Base-by-base conservation (phyloP, 2,797 vertebrate genomes). In the Spinus olivaceus region DNA sequence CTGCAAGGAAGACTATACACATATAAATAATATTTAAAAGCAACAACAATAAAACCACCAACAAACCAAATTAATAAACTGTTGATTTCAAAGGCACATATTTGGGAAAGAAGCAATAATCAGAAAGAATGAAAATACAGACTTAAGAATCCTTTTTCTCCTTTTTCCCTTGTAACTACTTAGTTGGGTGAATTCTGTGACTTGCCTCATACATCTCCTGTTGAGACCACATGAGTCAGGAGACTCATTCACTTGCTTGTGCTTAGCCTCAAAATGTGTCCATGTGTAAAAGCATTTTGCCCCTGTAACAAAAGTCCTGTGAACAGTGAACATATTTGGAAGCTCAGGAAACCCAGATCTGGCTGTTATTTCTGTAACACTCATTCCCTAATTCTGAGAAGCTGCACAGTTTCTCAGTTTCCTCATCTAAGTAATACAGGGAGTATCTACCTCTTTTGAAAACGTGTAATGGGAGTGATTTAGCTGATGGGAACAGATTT, bases 381-480 rank as follows among this genome's bases (percentile, higher is more conserved):
- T 88, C 70, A 41, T 76, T 88, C 39, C 23, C 23, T 78, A 61
- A n/a, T 76, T 72, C 47, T 44, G 51, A 69, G 83, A 79, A 92
- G 54, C 80, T 88, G 86, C 71, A 49, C 10, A 28, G 19, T 91
- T 94, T 92, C 79, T 87, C 41, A 39, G 53, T 88, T 94, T 92
- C 66, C 53, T 85, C 65, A 46, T 85, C 65, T 87, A 54, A 85
- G 54, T 60, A 71, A 30, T 66, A 42, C 19, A 28, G 10, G 11
- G 47, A 81, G 9, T 41, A 60, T 61, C 65, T 39, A 39, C 12
- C 11, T 70, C 51, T 63, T 90, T 73, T 74, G 65, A 66, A 53
- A 63, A 47, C 18, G n/a, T 33, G 16, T 47, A 60, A 25, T 53
- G n/a, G 63, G 39, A 82, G 37, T 39, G 49, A 70, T 82, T 90